Conservation (phyloP, 1,140 invertebrate species). For the Bilobella aurantiaca region DNA sequence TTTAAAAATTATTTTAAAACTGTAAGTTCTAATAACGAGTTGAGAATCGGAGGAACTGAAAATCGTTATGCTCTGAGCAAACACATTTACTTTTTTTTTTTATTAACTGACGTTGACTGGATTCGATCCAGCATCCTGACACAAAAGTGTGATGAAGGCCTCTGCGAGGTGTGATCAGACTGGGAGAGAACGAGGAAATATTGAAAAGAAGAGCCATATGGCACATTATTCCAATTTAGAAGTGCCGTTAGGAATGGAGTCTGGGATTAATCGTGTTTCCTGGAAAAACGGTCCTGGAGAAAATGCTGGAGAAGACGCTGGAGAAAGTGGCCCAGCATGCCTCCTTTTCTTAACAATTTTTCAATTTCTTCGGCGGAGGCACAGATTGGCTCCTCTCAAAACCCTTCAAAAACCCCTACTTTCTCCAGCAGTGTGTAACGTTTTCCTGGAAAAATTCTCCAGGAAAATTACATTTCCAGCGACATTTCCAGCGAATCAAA, state of each 20-base stretch:
- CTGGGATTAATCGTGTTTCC: constrained; percentile 3
- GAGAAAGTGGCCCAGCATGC: not conserved
- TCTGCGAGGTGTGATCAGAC: too few relatives aligned
- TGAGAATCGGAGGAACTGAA: too few relatives aligned
- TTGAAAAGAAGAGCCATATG: constrained; percentile 2
- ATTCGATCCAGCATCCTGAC: too few relatives aligned
- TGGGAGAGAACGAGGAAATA: not conserved
- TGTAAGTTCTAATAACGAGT: too few relatives aligned
- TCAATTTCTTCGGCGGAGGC: not conserved
- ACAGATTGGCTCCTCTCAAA: not conserved
- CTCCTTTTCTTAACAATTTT: constrained; percentile 8
- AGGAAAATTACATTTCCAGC: too few relatives aligned
- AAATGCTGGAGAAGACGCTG: not conserved
- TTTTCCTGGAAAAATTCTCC: not conserved
- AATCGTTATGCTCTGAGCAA: too few relatives aligned
- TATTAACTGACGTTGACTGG: too few relatives aligned
- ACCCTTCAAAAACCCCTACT: not conserved
- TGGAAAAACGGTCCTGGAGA: too few relatives aligned
- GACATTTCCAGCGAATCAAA: not conserved
- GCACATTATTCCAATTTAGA: not conserved
- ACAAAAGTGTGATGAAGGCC: too few relatives aligned
- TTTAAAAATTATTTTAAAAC: too few relatives aligned
- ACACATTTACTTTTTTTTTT: too few relatives aligned
- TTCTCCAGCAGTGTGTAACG: not conserved
- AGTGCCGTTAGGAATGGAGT: not conserved